Evolutionary conservation across 2,888 invertebrate genomes (phyloP).

Genomic region (Drosophila anomalipes): DNA sequence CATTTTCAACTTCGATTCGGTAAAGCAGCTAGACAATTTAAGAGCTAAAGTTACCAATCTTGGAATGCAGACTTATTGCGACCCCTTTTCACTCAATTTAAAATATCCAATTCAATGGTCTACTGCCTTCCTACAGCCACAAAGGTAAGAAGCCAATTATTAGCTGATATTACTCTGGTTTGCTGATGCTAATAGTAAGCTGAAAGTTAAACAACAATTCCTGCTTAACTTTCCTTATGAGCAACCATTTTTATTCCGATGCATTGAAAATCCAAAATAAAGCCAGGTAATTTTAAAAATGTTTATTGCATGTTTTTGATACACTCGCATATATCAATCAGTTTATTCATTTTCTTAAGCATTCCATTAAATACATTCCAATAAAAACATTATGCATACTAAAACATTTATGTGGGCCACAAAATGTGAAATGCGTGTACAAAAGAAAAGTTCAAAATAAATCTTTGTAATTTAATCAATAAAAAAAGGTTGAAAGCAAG

Average conservation of each 20-base stretch:
- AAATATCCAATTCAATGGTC: neutral
- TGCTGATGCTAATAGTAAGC: neutral
- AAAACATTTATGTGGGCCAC: conserved; percentile 8
- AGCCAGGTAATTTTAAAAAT: neutral
- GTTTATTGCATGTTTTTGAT: neutral
- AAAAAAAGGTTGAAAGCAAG: conserved; percentile 1
- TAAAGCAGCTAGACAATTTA: neutral
- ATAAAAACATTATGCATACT: conserved; percentile 2
- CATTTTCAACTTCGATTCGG: neutral
- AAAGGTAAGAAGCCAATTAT: neutral
- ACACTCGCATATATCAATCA: neutral
- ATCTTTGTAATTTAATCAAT: neutral
- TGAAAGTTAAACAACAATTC: neutral
- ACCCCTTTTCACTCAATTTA: neutral
- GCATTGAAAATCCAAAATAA: neutral
- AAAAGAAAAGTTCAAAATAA: neutral
- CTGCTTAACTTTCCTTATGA: neutral
- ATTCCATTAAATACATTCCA: neutral
- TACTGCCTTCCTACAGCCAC: neutral
- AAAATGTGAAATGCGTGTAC: neutral
- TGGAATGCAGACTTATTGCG: neutral
- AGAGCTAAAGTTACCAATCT: neutral
- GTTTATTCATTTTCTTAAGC: neutral
- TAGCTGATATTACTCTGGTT: too few relatives aligned
- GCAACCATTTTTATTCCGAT: neutral